These are phyloP conservation scores for Phyto melanocephala DNA, from an alignment of 2,888 invertebrate species.

Conservation along the genomic window DNA sequence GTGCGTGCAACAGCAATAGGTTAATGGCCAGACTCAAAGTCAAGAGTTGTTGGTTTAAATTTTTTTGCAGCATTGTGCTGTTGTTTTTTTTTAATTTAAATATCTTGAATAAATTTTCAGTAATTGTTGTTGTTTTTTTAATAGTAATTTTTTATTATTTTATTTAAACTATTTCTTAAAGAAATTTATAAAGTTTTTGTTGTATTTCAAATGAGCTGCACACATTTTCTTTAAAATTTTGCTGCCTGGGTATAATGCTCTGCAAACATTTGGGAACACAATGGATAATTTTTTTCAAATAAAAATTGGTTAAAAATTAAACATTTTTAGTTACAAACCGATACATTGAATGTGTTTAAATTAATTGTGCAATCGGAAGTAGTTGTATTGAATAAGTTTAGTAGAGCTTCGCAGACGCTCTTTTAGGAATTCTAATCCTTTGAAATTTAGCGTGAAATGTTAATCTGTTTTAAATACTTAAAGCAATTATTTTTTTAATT, in stretches of 20 bases:
- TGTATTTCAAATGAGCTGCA: not conserved
- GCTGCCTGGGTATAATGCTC: not conserved
- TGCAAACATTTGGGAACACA: too few relatives aligned
- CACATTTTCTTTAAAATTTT: constrained; percentile 27
- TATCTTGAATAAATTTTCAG: not conserved
- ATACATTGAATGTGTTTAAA: too few relatives aligned
- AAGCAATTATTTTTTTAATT: too few relatives aligned
- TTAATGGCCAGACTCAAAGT: constrained; percentile 16
- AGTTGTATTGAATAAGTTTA: too few relatives aligned
- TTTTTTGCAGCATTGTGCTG: constrained; percentile 12
- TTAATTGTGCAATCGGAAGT: too few relatives aligned
- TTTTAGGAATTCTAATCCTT: too few relatives aligned
- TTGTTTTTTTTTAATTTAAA: not conserved
- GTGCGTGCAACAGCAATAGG: constrained; percentile 19
- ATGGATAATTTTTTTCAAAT: too few relatives aligned
- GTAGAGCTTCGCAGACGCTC: too few relatives aligned
- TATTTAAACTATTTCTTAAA: constrained; percentile 20
- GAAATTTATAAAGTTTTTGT: not conserved
- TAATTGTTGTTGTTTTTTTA: not conserved
- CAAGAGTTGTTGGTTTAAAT: not conserved
- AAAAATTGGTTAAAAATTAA: too few relatives aligned
- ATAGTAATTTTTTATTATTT: not conserved
- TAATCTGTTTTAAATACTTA: too few relatives aligned
- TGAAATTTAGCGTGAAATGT: too few relatives aligned
- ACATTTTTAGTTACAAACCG: too few relatives aligned